Percentiles rank a stretch among this genome's conserved stretches.
phyloP scores from a whole-genome alignment of 2,113 vertebrate species.

The Rhea americana region DNA sequence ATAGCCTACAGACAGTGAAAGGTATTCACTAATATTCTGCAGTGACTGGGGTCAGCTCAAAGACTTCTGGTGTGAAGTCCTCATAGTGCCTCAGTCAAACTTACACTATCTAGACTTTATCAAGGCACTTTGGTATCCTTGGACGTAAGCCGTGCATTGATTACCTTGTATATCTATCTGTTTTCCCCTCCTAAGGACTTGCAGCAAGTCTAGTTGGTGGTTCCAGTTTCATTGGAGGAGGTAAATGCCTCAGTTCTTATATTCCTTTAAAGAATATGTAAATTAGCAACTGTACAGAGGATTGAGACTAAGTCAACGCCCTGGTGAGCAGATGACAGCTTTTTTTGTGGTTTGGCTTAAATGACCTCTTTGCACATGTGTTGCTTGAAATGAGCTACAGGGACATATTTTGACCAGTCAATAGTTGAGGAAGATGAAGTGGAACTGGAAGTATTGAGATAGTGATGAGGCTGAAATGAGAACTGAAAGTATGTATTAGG shows the following conservation, averaged over 20 bases:
- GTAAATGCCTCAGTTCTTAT: background rate
- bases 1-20: background rate
- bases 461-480: background rate
- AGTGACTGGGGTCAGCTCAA: background rate
- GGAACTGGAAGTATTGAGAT: background rate
- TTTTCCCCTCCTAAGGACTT: background rate
- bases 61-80: background rate
- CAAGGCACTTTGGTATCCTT: background rate
- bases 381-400: background rate
- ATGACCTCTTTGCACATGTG: background rate
- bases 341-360: background rate
- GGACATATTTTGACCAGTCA: background rate
- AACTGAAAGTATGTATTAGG: no score
- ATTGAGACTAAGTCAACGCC: background rate
- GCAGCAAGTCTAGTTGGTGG: background rate
- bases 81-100: background rate
- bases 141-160: background rate
- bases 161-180: background rate
- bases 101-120: background rate
- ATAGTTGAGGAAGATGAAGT: background rate
- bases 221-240: background rate
- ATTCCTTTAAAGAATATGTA: background rate
- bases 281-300: background rate
- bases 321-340: background rate
- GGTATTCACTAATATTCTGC: background rate